Percentiles rank a stretch among this genome's conserved stretches.
phyloP scores from a whole-genome alignment of 1,140 invertebrate species.

The Panagrolaimus sp. region DNA sequence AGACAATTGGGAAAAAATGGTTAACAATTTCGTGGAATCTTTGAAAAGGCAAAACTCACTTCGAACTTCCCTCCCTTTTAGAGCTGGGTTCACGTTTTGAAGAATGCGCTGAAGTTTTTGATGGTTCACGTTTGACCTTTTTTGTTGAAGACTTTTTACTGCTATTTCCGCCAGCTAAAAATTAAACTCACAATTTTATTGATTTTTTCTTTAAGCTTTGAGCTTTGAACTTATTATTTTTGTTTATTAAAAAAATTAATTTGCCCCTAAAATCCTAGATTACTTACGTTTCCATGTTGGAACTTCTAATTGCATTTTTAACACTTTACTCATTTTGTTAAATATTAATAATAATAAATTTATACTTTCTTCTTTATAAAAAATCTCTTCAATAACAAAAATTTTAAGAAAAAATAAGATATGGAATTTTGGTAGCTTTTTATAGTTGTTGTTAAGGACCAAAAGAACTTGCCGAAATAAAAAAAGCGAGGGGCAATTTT shows the following conservation, averaged over 20 bases:
- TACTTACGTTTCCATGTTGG: slow-evolving; percentile 45
- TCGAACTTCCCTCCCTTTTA: too few relatives aligned
- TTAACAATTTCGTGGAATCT: too few relatives aligned
- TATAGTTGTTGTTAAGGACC: neutral
- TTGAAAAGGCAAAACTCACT: too few relatives aligned
- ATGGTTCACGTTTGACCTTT: slow-evolving; percentile 1
- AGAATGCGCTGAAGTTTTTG: neutral
- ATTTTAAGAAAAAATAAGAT: neutral
- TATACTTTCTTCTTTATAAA: slow-evolving; percentile 18
- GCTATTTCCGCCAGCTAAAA: slow-evolving; percentile 1
- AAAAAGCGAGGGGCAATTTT: too few relatives aligned
- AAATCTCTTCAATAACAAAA: slow-evolving; percentile 8
- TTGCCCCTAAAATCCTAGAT: too few relatives aligned
- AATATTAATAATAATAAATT: too few relatives aligned
- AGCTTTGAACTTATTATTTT: neutral
- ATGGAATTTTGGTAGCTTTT: neutral
- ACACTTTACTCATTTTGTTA: slow-evolving; percentile 13
- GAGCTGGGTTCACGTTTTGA: too few relatives aligned
- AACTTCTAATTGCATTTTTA: slow-evolving; percentile 34
- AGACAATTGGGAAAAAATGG: too few relatives aligned
- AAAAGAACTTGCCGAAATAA: too few relatives aligned
- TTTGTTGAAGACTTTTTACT: neutral
- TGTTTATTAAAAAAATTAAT: neutral
- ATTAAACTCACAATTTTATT: neutral
- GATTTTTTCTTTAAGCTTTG: too few relatives aligned